A percentile compares a stretch with the other conserved stretches of the same genome.
Evolutionary conservation across 92 coral and sea anemone species (phyloP).

Genomic region (Virgularia gustaviana): DNA sequence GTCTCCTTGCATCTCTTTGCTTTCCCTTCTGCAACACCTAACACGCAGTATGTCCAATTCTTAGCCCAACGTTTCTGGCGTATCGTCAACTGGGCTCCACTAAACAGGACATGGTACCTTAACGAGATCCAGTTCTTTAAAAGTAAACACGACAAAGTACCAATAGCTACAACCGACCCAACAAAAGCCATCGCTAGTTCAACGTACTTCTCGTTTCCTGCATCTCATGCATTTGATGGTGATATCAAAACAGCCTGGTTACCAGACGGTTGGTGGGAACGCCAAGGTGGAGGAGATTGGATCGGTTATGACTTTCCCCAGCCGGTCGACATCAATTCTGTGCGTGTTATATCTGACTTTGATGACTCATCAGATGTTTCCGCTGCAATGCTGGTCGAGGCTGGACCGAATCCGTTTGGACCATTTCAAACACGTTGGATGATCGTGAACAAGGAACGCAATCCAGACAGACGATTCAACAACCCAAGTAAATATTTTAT

Average conservation of each 20-base stretch:
- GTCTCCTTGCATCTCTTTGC: not conserved
- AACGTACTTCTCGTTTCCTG: constrained; percentile 72
- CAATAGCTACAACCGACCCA: constrained; percentile 29
- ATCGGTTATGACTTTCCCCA: constrained; percentile 67
- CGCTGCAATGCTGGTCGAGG: constrained; percentile 69
- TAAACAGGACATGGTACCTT: constrained; percentile 77
- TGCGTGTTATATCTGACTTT: constrained; percentile 64
- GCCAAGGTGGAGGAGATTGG: constrained; percentile 77
- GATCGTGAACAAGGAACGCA: constrained; percentile 64
- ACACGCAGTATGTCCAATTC: too few relatives aligned
- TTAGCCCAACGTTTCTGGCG: constrained; percentile 70
- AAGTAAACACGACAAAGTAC: constrained; percentile 53
- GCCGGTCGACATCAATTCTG: constrained; percentile 75
- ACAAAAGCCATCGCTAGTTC: constrained; percentile 70
- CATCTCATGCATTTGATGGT: constrained; percentile 77
- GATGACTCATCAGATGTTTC: constrained; percentile 77
- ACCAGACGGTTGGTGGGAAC: constrained; percentile 94
- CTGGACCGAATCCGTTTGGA: constrained; percentile 65
- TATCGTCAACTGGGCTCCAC: constrained; percentile 63
- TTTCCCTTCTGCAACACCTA: not conserved
- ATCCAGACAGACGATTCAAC: constrained; percentile 60
- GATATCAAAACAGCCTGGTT: constrained; percentile 72
- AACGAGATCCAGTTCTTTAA: constrained; percentile 65
- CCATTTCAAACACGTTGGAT: constrained; percentile 76
- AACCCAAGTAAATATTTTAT: constrained; percentile 78